Evolutionary conservation across 2,113 vertebrate genomes (phyloP), one percentile per base, ranked within the genome.

Genomic region (Corythornis cristatus): DNA sequence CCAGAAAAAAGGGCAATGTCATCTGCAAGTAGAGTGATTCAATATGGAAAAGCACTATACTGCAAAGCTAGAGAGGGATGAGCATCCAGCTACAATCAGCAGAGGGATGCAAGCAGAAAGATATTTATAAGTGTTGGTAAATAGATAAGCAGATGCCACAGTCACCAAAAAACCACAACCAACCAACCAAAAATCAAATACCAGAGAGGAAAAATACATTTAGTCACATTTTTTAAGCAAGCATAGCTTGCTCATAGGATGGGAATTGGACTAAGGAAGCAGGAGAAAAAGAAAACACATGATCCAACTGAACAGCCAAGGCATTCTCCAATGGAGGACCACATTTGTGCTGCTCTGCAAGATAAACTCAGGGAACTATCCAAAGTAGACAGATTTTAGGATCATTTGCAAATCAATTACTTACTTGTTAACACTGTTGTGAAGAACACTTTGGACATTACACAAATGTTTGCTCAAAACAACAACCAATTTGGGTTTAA

Each of bases 381-480:
- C 89, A 77, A 88, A 94, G 57, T 1, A 77, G 70, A 71, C 73
- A 95, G 65, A 88, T 93, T 94, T 92, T 18, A 75, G 35, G 7
- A n/a, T 54, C 62, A 92, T 94, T 90, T 83, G 51, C 80, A 71
- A 75, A 90, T 78, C 77, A 93, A 65, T 83, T 81, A 74, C 60
- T 67, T 82, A 72, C 35, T 92, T 82, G 78, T 90, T 92, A 95
- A 72, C 26, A 21, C 25, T 72, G 35, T 50, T 88, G 45, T 42
- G 46, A 88, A 68, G 48, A 92, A 77, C n/a, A 37, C 15, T 78
- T 68, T 84, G 77, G 88, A 90, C 65, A 33, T 48, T 60, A 40
- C 53, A 70, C 46, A 94, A 74, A 46, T 33, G 65, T 76, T 91
- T 75, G 48, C 26, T 56, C 33, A 31, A 67, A 88, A 75, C 37